Evolutionary conservation across 2,113 vertebrate genomes (phyloP), one percentile per base, ranked within the genome.

Genomic region (Hyaena hyaena): DNA sequence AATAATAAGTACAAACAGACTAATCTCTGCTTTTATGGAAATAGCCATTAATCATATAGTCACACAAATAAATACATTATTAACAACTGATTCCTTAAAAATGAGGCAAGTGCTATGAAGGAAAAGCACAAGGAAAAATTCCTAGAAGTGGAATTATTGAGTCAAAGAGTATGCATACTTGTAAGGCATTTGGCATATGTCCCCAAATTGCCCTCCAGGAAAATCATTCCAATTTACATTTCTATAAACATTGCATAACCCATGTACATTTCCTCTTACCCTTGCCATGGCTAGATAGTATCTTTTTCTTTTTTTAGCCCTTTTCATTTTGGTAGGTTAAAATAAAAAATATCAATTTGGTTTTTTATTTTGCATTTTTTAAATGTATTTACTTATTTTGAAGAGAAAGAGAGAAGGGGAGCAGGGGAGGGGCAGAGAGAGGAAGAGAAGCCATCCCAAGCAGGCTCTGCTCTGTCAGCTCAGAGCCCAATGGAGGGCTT

Each of bases 181-280:
- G 45, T 31, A 76, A 96, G 84, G 5, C 45, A 55, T 74, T 61
- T 50, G 76, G 45, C 66, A 4, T 43, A 45, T 45, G 15, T 31
- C 88, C 76, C 66, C 58, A 39, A 66, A 66, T 31, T 92, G 66
- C 82, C 45, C 31, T 94, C 55, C 35, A 92, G 83, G 61, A 92
- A 92, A 95, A 82, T 43, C 77, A 88, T 86, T 53, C 50, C 24
- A 21, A 53, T 88, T 92, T 88, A 43, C 33, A 63, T 95, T 71
- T 81, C 43, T 79, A 39, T 28, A 88, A 84, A 83, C 69, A 63
- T 63, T 69, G 16, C 68, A 43, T 63, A 84, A 88, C 39, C 17
- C 50, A 69, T 17, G 26, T 28, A 45, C 8, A 31, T 63, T 77
- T 88, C 53, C 50, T 77, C 76, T 43, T 24, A 43, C 23, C 21